phyloP scores from a whole-genome alignment of 23 tunicate genomes.

The Ascidia mentula region DNA sequence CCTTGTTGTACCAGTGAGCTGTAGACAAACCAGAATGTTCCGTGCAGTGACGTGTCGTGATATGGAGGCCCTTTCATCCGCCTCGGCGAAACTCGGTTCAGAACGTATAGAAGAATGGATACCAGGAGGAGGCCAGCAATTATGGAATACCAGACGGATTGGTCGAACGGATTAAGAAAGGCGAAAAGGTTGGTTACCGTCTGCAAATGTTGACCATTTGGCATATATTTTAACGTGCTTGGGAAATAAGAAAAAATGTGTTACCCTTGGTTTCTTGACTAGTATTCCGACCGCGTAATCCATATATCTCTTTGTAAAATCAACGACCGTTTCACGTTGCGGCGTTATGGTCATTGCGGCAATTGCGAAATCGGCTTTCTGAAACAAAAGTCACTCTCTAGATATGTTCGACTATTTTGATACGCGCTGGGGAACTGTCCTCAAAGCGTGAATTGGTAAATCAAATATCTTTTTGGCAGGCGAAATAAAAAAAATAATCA shows the following conservation, averaged over 20 bases:
- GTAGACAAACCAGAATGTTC: slow-evolving; percentile 81
- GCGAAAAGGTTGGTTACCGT: slow-evolving; percentile 39
- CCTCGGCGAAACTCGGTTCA: slow-evolving; percentile 59
- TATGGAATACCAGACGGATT: slow-evolving; percentile 70
- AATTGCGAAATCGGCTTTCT: slow-evolving; percentile 82
- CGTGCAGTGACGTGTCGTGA: slow-evolving; percentile 59
- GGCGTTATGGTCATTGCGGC: slow-evolving; percentile 87
- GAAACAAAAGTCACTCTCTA: not conserved
- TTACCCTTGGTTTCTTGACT: slow-evolving; percentile 49
- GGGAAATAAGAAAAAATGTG: not conserved
- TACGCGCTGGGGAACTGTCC: no score
- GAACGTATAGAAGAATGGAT: slow-evolving; percentile 54
- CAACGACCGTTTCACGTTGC: slow-evolving; percentile 70
- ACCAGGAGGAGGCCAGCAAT: slow-evolving; percentile 64
- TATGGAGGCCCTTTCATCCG: slow-evolving; percentile 34
- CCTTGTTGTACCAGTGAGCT: slow-evolving; percentile 87
- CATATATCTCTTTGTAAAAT: slow-evolving; percentile 82
- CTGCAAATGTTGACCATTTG: slow-evolving; percentile 12
- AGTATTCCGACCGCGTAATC: slow-evolving; percentile 80
- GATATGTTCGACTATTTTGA: no score
- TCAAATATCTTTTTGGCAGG: no score
- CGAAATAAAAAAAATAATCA: no score
- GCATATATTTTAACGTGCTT: no score
- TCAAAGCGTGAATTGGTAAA: no score
- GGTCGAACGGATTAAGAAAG: slow-evolving; percentile 71